These are phyloP conservation scores for Monochamus saltuarius DNA, from an alignment of 1,140 invertebrate genomes.

Conservation along the genomic window DNA sequence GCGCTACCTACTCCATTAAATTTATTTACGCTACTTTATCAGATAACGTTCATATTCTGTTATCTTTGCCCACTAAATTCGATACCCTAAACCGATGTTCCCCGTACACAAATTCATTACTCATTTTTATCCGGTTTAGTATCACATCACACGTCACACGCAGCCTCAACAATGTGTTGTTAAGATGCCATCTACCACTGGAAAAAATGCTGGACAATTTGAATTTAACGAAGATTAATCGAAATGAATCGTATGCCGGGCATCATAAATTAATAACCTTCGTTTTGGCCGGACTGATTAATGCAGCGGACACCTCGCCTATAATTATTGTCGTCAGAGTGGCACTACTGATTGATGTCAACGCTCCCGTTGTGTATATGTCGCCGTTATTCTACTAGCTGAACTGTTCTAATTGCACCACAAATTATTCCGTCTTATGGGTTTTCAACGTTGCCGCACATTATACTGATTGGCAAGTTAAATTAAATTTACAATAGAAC, in stretches of 20 bases:
- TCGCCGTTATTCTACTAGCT: too few relatives aligned
- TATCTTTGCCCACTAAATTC: too few relatives aligned
- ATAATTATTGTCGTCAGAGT: conserved; percentile 31
- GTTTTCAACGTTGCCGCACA: too few relatives aligned
- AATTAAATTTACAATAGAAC: too few relatives aligned
- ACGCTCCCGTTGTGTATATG: conserved; percentile 20
- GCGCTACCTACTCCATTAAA: too few relatives aligned
- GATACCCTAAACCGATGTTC: too few relatives aligned
- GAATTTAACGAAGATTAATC: conserved; percentile 8
- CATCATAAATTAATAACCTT: conserved; percentile 28
- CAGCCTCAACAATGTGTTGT: conserved; percentile 5
- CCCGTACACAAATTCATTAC: neutral
- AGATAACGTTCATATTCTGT: too few relatives aligned
- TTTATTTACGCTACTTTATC: too few relatives aligned
- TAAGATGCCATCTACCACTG: conserved; percentile 1
- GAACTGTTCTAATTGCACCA: too few relatives aligned
- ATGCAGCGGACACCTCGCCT: conserved; percentile 24
- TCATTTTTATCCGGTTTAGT: conserved; percentile 3
- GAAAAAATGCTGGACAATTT: neutral
- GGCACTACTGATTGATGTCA: conserved; percentile 27
- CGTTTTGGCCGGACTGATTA: conserved; percentile 27
- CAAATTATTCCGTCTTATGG: too few relatives aligned
- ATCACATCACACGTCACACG: neutral
- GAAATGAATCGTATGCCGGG: conserved; percentile 2
- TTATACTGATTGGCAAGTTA: too few relatives aligned